Base-by-base conservation (phyloP, 2,113 vertebrate genomes). In the Nansenia antarctica region DNA sequence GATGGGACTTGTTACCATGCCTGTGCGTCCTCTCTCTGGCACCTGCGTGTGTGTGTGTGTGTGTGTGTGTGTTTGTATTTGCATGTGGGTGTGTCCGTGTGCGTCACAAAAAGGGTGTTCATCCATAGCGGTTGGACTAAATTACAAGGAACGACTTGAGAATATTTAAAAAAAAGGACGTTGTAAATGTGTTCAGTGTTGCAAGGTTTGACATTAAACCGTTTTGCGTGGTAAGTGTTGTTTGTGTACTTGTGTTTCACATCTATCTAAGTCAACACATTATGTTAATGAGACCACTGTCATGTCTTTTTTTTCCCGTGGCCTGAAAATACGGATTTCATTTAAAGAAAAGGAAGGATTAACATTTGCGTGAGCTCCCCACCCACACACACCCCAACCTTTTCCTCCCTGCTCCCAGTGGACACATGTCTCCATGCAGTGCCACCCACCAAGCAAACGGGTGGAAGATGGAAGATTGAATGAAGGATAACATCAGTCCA, bases 361-460 rank as follows among this genome's bases (percentile, higher is more conserved):
- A 27, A 54, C 22, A 54, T 26, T 26, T 11, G 24, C 22, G 24
- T 24, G 24, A 54, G 52, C 52, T 54, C 24, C 26, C 52, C 52
- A 9, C 52, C 24, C 52, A 54, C 52, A 20, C 52, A 20, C 9
- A 7, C 52, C 24, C 20, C 22, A 54, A 54, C 52, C 52, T 26
- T 27, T 26, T 27, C 24, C 52, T 54, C 52, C 24, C 0, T 54
- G 24, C 24, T 54, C 52, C 24, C 52, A n/a, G 9, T 54, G 24
- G 52, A 54, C 24, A 22, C 52, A 24, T 54, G 52, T 54, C 26
- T 54, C 26, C 24, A 54, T 27, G 52, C 52, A 54, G 52, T 54
- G 52, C 52, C 52, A 27, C 52, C 52, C 52, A 54, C 52, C 52
- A 54, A 54, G 52, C 12, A 54, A 27, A 54, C 26, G 52, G 22